These are phyloP conservation scores for Deroplatys truncata DNA, from an alignment of 2,888 invertebrate genomes.

Conservation along the genomic window DNA sequence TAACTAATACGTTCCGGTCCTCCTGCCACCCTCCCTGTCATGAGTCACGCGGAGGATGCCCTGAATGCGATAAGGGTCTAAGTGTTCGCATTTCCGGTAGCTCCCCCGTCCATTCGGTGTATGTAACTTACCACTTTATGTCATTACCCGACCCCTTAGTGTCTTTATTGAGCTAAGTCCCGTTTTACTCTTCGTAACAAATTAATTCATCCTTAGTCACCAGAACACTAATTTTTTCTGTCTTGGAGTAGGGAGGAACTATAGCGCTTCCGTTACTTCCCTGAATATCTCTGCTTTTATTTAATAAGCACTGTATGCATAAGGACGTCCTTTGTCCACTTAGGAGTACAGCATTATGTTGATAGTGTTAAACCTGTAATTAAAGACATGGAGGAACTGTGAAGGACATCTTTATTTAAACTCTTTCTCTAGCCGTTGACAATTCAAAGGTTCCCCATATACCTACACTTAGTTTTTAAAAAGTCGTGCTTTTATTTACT, in stretches of 20 bases:
- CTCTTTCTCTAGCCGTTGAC: too few relatives aligned
- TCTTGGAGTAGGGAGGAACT: not conserved
- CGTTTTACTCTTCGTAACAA: not conserved
- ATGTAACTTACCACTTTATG: not conserved
- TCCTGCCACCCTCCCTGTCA: not conserved
- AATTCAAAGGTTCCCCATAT: too few relatives aligned
- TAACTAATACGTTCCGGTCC: slow-evolving; percentile 9
- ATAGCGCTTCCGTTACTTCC: too few relatives aligned
- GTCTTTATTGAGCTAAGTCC: not conserved
- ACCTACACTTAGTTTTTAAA: too few relatives aligned
- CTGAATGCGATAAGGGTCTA: not conserved
- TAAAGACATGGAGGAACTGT: too few relatives aligned
- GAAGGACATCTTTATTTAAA: too few relatives aligned
- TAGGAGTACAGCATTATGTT: too few relatives aligned
- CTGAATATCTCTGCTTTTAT: too few relatives aligned
- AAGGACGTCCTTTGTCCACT: too few relatives aligned
- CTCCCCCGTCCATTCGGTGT: not conserved
- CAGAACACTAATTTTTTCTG: not conserved
- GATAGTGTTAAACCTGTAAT: too few relatives aligned
- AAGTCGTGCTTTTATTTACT: too few relatives aligned
- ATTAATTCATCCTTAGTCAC: not conserved
- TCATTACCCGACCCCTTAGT: not conserved
- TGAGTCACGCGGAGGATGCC: not conserved
- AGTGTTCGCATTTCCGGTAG: not conserved
- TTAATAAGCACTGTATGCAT: too few relatives aligned